Evolutionary conservation across 2,797 vertebrate genomes (phyloP).

Genomic region (Urosaurus nigricauda): DNA sequence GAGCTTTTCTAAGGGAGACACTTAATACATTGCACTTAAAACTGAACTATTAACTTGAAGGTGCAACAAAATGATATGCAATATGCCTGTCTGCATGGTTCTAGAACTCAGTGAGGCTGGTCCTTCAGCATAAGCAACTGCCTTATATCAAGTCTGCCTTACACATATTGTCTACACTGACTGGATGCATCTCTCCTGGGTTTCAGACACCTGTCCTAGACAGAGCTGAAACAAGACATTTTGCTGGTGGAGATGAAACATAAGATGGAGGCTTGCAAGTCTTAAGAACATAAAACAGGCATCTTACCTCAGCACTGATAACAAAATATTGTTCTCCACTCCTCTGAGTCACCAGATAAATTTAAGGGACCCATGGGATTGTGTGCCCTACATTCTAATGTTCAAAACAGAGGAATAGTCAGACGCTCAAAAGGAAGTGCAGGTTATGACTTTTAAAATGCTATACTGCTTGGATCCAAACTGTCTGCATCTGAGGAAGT

Average conservation of each 20-base stretch:
- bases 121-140: background rate
- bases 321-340: background rate
- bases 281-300: background rate
- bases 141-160: background rate
- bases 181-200: background rate
- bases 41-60: background rate
- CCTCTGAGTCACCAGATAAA: background rate
- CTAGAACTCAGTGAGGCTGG: background rate
- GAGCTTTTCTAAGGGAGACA: background rate
- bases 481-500: too few relatives aligned
- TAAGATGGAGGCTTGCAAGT: background rate
- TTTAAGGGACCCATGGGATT: too few relatives aligned
- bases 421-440: background rate
- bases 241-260: background rate
- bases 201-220: background rate
- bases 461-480: too few relatives aligned
- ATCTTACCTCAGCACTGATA: background rate
- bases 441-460: too few relatives aligned
- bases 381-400: background rate
- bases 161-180: background rate
- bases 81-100: conserved; percentile 20
- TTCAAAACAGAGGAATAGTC: background rate
- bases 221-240: background rate
- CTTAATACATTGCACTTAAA: conserved; percentile 32
- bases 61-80: conserved; percentile 6